Base-by-base conservation (phyloP, 2,888 invertebrate species). In the Scaptomyza tumidula region DNA sequence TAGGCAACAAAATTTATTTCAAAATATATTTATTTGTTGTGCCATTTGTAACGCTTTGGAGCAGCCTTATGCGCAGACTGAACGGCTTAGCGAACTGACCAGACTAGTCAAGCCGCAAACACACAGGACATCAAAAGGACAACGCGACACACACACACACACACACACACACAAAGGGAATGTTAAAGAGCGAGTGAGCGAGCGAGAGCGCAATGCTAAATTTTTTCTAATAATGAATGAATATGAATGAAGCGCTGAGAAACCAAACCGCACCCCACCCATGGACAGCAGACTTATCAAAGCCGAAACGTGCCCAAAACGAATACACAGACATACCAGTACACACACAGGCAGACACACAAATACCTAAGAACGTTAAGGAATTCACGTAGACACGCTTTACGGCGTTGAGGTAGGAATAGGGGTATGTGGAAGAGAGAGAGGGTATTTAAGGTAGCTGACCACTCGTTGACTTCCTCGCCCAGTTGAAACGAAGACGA, bases 11-110 rank as follows among this genome's bases (percentile, higher is more conserved):
- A 37, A 37, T 53, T 53, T 7, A 27, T 29, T 14, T 33, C 13
- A 45, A 39, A 27, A 27, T 27, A 37, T 48, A 43, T 48, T 66
- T 57, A 54, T 19, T 67, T 59, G 55, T 63, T 60, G 65, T 64
- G 72, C 75, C 62, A 75, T 57, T 67, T 67, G 88, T 73, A 87
- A 62, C 82, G 84, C 84, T 66, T 84, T 50, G 89, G 75, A 88
- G 85, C 85, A 91, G 90, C 85, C 86, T 88, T 90, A 82, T 82
- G 73, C 78, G 80, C 88, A 90, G 91, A 91, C 91, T 91, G 86
- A 91, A 90, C 85, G 80, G 78, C 88, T 88, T 86, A 74, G 75
- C 65, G 49, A 66, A 64, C 63, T 80, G 73, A 39, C 59, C 73
- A 72, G 75, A 71, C 78, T 73, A 78, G 77, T 79, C 80, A 75